Conservation (phyloP, 1,140 invertebrate genomes). For the Cepaea nemoralis region DNA sequence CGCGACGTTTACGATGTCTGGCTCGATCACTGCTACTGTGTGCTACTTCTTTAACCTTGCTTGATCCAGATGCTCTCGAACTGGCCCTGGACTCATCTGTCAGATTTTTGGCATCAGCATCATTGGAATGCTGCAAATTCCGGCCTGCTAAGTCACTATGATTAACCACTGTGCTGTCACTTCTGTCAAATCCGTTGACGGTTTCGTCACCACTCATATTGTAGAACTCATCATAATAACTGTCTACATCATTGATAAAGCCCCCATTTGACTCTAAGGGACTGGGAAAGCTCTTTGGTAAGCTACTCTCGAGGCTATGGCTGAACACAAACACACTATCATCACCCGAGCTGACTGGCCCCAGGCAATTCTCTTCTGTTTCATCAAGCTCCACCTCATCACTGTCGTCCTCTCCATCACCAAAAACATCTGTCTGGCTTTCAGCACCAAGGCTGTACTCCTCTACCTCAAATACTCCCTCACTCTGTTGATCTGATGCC, state of each 20-base stretch:
- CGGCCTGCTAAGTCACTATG: background rate
- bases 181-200: slow-evolving; percentile 13
- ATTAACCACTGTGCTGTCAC: background rate
- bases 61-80: background rate
- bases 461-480: slow-evolving; percentile 22
- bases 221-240: slow-evolving; percentile 39
- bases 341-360: background rate
- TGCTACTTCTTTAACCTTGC: background rate
- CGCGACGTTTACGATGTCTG: background rate
- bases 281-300: background rate
- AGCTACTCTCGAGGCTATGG: background rate
- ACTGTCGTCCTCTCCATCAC: slow-evolving; percentile 34
- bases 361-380: background rate
- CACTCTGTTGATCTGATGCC: background rate
- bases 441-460: slow-evolving; percentile 21
- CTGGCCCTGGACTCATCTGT: background rate
- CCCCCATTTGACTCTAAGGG: background rate
- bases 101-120: background rate
- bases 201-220: slow-evolving; percentile 29
- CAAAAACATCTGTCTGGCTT: slow-evolving; percentile 19
- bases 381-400: slow-evolving; percentile 40
- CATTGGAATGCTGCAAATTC: background rate
- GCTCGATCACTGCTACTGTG: background rate
- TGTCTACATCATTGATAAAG: slow-evolving; percentile 15
- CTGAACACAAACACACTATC: background rate